A percentile compares a stretch with the other conserved stretches of the same genome.
These are phyloP conservation scores for Phortica magna DNA, from an alignment of 2,888 invertebrate species.

Conservation along the genomic window DNA sequence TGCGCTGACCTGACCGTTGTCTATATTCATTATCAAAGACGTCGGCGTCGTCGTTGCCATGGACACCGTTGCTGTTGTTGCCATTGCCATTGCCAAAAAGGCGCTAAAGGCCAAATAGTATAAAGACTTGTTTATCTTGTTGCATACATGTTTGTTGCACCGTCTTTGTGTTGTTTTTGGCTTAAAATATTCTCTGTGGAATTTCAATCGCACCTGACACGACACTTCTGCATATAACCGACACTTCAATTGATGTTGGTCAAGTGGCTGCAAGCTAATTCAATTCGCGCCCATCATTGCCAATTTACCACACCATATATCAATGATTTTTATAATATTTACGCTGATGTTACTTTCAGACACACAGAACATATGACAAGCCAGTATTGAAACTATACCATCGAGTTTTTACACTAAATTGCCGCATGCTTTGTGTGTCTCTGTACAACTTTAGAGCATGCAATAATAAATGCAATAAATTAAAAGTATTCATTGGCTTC, in stretches of 20 bases:
- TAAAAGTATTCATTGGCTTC: slow-evolving; percentile 23
- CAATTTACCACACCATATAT: background rate
- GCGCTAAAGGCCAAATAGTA: slow-evolving; percentile 70
- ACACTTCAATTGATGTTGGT: slow-evolving; percentile 54
- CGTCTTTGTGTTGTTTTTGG: slow-evolving; percentile 53
- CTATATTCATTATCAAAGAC: background rate
- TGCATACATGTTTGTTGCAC: slow-evolving; percentile 56
- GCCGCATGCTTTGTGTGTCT: background rate
- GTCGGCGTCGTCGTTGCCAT: background rate
- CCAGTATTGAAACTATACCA: no score
- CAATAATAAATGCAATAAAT: slow-evolving; percentile 2
- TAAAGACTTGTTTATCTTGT: slow-evolving; percentile 69
- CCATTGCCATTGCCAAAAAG: slow-evolving; percentile 62
- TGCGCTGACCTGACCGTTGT: slow-evolving; percentile 28
- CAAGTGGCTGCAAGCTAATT: slow-evolving; percentile 69
- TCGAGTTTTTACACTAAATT: no score
- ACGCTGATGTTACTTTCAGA: background rate
- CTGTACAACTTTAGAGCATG: no score
- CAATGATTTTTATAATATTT: background rate
- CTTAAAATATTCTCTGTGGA: slow-evolving; percentile 58
- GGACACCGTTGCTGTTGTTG: background rate
- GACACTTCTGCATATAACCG: background rate
- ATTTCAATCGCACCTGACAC: slow-evolving; percentile 51
- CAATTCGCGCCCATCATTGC: slow-evolving; percentile 49
- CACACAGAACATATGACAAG: background rate